These are phyloP conservation scores for Lathronympha strigana DNA, from an alignment of 2,888 invertebrate genomes.

Conservation along the genomic window DNA sequence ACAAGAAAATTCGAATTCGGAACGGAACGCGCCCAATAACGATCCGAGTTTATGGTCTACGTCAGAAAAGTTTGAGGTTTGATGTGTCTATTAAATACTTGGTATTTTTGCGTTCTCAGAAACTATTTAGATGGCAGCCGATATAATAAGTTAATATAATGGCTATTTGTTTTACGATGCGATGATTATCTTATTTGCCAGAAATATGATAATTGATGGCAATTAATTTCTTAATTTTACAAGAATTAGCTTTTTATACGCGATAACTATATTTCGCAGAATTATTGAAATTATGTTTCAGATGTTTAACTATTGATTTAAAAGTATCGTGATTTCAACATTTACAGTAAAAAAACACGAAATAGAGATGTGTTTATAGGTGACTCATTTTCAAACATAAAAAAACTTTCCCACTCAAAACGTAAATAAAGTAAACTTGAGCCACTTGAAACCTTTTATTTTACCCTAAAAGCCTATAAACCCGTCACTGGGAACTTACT, in stretches of 20 bases:
- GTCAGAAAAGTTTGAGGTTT: constrained; percentile 58
- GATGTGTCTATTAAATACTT: constrained; percentile 72
- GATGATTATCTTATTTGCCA: constrained; percentile 36
- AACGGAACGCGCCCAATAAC: constrained; percentile 55
- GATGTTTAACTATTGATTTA: background rate
- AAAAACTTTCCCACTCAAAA: constrained; percentile 41
- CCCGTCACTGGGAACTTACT: constrained; percentile 73
- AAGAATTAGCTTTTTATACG: constrained; percentile 21
- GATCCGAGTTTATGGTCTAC: constrained; percentile 60
- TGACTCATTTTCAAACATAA: background rate
- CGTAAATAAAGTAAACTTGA: constrained; percentile 61
- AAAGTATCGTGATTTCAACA: no score
- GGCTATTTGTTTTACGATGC: constrained; percentile 32
- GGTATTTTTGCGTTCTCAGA: constrained; percentile 43
- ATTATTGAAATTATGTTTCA: background rate
- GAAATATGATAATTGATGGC: constrained; percentile 19
- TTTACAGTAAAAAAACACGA: background rate
- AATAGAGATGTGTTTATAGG: background rate
- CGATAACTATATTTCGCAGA: background rate
- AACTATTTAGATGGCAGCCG: constrained; percentile 52
- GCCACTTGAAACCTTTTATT: constrained; percentile 75
- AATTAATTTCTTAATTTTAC: constrained; percentile 10
- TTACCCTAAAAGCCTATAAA: constrained; percentile 75
- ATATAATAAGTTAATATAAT: constrained; percentile 40
- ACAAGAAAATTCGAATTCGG: constrained; percentile 52